Percentiles rank a stretch among this genome's conserved stretches.
Evolutionary conservation across 2,888 invertebrate species (phyloP).

Genomic region (Noctuana brunneofusca): DNA sequence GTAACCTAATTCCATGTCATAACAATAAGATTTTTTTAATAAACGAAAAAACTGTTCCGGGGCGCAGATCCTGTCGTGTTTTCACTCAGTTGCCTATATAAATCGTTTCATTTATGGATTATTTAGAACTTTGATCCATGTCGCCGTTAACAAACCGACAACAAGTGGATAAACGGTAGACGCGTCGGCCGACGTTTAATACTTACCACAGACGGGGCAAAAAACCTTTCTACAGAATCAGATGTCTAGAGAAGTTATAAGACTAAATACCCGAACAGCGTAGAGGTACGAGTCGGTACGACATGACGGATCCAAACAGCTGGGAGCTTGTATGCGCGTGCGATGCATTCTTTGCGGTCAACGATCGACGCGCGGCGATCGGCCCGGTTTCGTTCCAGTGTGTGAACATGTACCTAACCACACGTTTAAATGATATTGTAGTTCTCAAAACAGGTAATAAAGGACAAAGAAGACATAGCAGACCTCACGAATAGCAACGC

Average conservation of each 20-base stretch:
- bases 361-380: conserved; percentile 52
- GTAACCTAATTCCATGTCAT: conserved; percentile 1
- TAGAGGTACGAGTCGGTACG: conserved; percentile 34
- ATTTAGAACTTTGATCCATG: no score
- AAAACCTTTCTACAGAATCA: no score
- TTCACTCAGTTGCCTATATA: no score
- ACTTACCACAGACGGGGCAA: no score
- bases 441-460: neutral
- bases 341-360: conserved; percentile 71
- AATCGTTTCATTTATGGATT: conserved; percentile 29
- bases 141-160: no score
- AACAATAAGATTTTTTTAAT: neutral
- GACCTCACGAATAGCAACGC: no score
- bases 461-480: neutral
- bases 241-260: no score
- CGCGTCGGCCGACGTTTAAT: no score
- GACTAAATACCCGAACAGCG: no score
- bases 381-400: conserved; percentile 43
- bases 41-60: conserved; percentile 1
- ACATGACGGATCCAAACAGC: conserved; percentile 51
- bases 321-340: conserved; percentile 48
- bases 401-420: conserved; percentile 21
- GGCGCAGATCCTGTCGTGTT: no score
- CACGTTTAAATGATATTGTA: neutral
- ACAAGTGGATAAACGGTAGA: no score